These are phyloP conservation scores for Leucophora obtusa DNA, from an alignment of 2,888 invertebrate genomes.

Conservation along the genomic window DNA sequence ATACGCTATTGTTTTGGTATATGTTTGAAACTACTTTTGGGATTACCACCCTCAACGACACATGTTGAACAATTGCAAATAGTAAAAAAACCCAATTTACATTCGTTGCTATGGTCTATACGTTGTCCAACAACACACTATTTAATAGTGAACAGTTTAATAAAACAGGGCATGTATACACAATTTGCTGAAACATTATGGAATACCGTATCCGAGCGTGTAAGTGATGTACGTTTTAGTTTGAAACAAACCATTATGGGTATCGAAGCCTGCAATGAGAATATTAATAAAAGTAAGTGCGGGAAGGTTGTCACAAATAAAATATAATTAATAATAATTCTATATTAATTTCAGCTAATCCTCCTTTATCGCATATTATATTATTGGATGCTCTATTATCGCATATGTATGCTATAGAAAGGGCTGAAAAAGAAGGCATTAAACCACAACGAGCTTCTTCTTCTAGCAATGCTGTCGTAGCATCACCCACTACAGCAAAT, in stretches of 20 bases:
- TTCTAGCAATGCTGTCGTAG: conserved; percentile 61
- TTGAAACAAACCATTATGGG: conserved; percentile 75
- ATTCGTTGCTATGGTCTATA: conserved; percentile 94
- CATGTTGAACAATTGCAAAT: conserved; percentile 90
- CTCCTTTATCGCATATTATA: conserved; percentile 76
- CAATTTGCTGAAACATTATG: conserved; percentile 81
- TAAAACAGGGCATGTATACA: conserved; percentile 93
- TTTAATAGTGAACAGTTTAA: conserved; percentile 91
- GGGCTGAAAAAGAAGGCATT: conserved; percentile 76
- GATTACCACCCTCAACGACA: conserved; percentile 92
- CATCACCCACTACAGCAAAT: conserved; percentile 57
- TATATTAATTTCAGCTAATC: conserved; percentile 67
- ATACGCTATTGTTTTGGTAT: conserved; percentile 92
- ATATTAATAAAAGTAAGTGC: conserved; percentile 73
- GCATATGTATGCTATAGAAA: conserved; percentile 77
- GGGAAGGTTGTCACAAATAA: not conserved
- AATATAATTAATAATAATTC: not conserved
- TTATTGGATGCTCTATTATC: conserved; percentile 76
- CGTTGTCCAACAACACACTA: conserved; percentile 90
- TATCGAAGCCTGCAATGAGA: conserved; percentile 75
- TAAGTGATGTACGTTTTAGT: conserved; percentile 76
- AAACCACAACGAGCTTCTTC: conserved; percentile 67
- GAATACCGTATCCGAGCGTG: conserved; percentile 77
- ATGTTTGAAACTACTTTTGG: conserved; percentile 84
- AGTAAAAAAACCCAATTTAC: conserved; percentile 85